Conservation (phyloP, 2,797 vertebrate genomes). For the Scleropages formosus region DNA sequence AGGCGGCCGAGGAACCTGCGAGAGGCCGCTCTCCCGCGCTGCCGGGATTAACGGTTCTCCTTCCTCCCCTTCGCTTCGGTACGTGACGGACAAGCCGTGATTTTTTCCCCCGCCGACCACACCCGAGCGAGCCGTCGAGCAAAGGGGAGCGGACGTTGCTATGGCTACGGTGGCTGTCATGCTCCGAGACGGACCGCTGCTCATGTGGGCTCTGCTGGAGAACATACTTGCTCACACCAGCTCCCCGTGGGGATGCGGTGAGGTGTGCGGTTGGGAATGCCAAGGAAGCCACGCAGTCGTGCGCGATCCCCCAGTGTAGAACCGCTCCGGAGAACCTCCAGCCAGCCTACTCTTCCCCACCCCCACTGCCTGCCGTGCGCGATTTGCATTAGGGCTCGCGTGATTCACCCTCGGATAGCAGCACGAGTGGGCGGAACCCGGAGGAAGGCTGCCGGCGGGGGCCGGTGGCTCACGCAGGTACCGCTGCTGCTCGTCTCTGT, state of each 20-base stretch:
- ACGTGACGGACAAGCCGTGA: slow-evolving; percentile 2
- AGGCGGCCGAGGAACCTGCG: slow-evolving; percentile 10
- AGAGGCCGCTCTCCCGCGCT: not conserved
- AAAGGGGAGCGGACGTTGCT: not conserved
- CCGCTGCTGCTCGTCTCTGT: not conserved
- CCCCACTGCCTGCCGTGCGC: not conserved
- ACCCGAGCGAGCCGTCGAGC: slow-evolving; percentile 12
- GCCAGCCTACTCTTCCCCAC: not conserved
- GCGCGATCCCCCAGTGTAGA: not conserved
- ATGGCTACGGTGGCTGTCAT: slow-evolving; percentile 4
- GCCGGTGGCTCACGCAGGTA: not conserved
- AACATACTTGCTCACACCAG: not conserved
- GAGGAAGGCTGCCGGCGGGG: not conserved
- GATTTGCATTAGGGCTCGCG: not conserved
- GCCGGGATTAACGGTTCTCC: not conserved
- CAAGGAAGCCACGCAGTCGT: too few species aligned
- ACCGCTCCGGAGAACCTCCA: not conserved
- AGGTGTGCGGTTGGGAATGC: not conserved
- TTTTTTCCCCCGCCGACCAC: slow-evolving; percentile 18
- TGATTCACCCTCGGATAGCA: slow-evolving; percentile 9
- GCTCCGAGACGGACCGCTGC: slow-evolving; percentile 10
- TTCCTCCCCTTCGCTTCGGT: slow-evolving; percentile 24
- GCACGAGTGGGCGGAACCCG: not conserved
- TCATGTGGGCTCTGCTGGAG: not conserved
- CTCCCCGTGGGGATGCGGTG: slow-evolving; percentile 6